These are phyloP conservation scores for Deilephila porcellus DNA, from an alignment of 2,888 invertebrate species.

Conservation along the genomic window DNA sequence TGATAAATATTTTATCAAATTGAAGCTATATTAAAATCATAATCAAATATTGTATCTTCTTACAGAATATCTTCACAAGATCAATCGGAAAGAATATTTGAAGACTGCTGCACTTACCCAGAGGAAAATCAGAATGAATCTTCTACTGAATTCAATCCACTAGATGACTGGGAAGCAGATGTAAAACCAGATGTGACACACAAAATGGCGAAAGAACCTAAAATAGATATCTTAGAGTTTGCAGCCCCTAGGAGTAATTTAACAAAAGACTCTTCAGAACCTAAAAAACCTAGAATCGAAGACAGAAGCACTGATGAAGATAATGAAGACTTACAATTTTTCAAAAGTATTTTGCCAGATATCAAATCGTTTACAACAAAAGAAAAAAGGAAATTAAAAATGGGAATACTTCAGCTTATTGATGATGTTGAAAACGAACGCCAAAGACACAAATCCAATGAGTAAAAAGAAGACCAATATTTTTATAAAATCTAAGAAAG, in stretches of 20 bases:
- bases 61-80: constrained; percentile 31
- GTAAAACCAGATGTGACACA: constrained; percentile 43
- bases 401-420: constrained; percentile 77
- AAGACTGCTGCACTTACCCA: constrained; percentile 37
- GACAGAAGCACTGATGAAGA: constrained; percentile 43
- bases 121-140: constrained; percentile 39
- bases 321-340: constrained; percentile 72
- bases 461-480: background rate
- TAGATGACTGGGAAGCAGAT: constrained; percentile 45
- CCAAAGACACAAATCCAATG: constrained; percentile 29
- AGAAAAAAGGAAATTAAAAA: constrained; percentile 82
- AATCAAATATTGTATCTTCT: background rate
- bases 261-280: constrained; percentile 20
- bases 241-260: constrained; percentile 14
- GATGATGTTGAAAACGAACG: constrained; percentile 66
- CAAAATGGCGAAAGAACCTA: constrained; percentile 25
- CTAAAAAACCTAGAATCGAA: constrained; percentile 38
- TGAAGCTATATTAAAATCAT: background rate
- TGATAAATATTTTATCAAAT: background rate
- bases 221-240: constrained; percentile 31
- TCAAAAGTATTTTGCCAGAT: constrained; percentile 81
- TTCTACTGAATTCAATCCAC: constrained; percentile 37
- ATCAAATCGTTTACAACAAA: constrained; percentile 74
- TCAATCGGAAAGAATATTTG: constrained; percentile 36
- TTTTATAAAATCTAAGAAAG: background rate